Percentiles rank a stretch among this genome's conserved stretches.
Evolutionary conservation across 2,888 invertebrate species (phyloP).

Genomic region (Caenorhabditis sp.): DNA sequence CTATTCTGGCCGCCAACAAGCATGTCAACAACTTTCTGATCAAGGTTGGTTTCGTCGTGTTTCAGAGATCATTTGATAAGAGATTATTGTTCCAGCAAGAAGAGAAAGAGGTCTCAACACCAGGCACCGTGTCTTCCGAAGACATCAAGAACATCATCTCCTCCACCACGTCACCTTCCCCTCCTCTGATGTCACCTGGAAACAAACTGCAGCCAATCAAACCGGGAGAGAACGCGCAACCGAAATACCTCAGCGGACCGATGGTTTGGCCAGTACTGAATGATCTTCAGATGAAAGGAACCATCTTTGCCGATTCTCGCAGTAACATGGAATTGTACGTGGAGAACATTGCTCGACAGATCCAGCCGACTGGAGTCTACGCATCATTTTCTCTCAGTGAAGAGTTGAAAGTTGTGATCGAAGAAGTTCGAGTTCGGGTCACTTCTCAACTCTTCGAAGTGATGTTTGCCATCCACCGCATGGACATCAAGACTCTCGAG

Average conservation of each 20-base stretch:
- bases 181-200: slow-evolving; percentile 18
- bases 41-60: slow-evolving; percentile 25
- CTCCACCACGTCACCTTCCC: slow-evolving; percentile 35
- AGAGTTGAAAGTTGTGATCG: slow-evolving; percentile 17
- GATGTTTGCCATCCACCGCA: slow-evolving; percentile 77
- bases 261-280: slow-evolving; percentile 44
- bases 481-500: slow-evolving; percentile 59
- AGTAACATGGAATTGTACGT: slow-evolving; percentile 53
- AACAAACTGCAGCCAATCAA: slow-evolving; percentile 46
- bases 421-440: slow-evolving; percentile 68
- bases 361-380: slow-evolving; percentile 21
- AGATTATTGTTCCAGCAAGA: slow-evolving; percentile 40
- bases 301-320: slow-evolving; percentile 49
- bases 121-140: slow-evolving; percentile 19
- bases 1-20: slow-evolving; percentile 42
- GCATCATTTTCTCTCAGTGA: slow-evolving; percentile 25
- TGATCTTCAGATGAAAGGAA: slow-evolving; percentile 56
- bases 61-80: slow-evolving; percentile 52
- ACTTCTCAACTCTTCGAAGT: slow-evolving; percentile 76
- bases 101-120: slow-evolving; percentile 38
- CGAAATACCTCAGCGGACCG: slow-evolving; percentile 34
- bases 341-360: slow-evolving; percentile 56
- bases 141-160: slow-evolving; percentile 41
- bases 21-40: slow-evolving; percentile 54
- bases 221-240: slow-evolving; percentile 63